Evolutionary conservation across 1,140 invertebrate genomes (phyloP), one percentile per base, ranked within the genome.

Genomic region (Drosophila neocordata): DNA sequence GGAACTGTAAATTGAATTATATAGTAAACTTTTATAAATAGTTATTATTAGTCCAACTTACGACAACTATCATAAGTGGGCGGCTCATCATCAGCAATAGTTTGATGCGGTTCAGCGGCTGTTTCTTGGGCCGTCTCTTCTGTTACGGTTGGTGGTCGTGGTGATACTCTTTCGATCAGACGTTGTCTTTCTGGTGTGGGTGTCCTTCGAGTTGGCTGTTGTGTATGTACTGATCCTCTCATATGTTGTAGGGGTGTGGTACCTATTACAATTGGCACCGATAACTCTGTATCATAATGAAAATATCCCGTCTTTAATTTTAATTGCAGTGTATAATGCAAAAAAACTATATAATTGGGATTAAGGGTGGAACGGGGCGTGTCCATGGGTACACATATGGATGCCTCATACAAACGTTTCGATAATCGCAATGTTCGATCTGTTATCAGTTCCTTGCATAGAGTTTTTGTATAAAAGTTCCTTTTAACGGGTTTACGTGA

Each of bases 51-150:
- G 2, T 41, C 1, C 13, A 15, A 18, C 41, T 48, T 48, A 91
- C 89, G 65, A 48, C 89, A 91, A 78, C 89, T 91, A 37, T 91
- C 89, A 31, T 91, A 91, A 1, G 89, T 82, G 0, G 89, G 89
- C 2, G 89, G 89, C 48, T 89, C 85, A 61, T 91, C 89, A 59
- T 91, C 89, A 9, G 82, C 82, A 4, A 88, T 44, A 1, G 38
- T 31, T 31, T 77, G 83, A 59, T 70, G 83, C 5, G 52, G 35
- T 7, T 87, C 74, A 4, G 69, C 68, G 0, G 24, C 9, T 9
- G 15, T 9, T 52, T 77, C 72, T 7, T 69, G 73, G 0, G 24
- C 41, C 2, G 65, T 60, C 48, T 90, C 87, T 56, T 89, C 85
- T 5, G 63, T 56, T 13, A 80, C 58, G 6, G 73, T 68, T 6